phyloP scores from a whole-genome alignment of 2,888 invertebrate species.

The Opisthograptis luteolata region DNA sequence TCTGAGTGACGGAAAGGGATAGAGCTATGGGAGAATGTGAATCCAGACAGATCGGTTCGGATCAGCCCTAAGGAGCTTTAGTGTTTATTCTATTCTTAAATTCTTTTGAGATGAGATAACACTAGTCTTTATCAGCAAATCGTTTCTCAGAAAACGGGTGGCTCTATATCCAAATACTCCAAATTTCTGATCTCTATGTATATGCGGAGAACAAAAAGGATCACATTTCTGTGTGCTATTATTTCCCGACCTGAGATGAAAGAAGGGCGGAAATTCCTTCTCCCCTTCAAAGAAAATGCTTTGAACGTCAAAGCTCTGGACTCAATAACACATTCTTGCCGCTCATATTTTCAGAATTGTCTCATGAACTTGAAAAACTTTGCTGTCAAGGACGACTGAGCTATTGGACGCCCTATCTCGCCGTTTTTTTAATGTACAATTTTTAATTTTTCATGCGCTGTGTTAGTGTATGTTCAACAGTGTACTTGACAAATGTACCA shows the following conservation, averaged over 20 bases:
- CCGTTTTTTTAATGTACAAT: neutral
- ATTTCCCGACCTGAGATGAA: slow-evolving; percentile 15
- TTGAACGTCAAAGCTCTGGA: slow-evolving; percentile 17
- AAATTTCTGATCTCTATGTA: slow-evolving; percentile 6
- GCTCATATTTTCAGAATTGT: slow-evolving; percentile 21
- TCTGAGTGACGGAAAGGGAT: too few relatives aligned
- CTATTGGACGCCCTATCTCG: neutral
- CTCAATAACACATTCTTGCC: slow-evolving; percentile 27
- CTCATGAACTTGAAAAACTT: slow-evolving; percentile 18
- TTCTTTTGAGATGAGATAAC: neutral
- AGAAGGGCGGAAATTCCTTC: slow-evolving; percentile 10
- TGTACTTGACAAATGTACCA: too few relatives aligned
- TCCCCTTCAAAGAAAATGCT: slow-evolving; percentile 18
- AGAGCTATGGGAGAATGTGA: too few relatives aligned
- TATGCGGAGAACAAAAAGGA: slow-evolving; percentile 8
- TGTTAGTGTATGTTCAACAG: too few relatives aligned
- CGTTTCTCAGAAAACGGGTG: neutral
- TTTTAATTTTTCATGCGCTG: too few relatives aligned
- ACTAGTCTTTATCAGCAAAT: neutral
- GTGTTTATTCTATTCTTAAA: neutral
- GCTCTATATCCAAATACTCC: slow-evolving; percentile 2
- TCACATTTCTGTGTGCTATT: slow-evolving; percentile 16
- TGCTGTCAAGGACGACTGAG: neutral
- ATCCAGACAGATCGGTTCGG: too few relatives aligned
- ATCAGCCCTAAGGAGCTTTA: too few relatives aligned